These are phyloP conservation scores for Drosophila insularis DNA, from an alignment of 1,140 invertebrate species.

Conservation along the genomic window DNA sequence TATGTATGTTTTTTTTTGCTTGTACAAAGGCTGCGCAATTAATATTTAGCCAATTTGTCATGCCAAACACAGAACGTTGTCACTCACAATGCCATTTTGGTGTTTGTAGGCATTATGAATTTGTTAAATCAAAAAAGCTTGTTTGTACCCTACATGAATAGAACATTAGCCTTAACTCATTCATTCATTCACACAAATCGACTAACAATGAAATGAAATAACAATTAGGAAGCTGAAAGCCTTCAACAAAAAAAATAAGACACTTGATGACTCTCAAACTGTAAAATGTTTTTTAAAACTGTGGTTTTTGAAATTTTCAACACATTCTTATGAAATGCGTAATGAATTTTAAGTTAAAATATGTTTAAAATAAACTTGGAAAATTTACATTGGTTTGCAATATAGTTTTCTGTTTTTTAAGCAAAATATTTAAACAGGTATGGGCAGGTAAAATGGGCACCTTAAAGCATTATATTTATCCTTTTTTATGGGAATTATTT, in stretches of 20 bases:
- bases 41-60: constrained; percentile 57
- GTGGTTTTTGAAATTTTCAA: background rate
- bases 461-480: no score
- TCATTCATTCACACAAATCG: constrained; percentile 21
- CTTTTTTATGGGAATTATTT: no score
- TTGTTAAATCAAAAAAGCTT: constrained; percentile 38
- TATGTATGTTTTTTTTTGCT: background rate
- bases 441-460: no score
- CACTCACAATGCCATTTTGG: constrained; percentile 33
- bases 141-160: constrained; percentile 64
- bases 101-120: constrained; percentile 38
- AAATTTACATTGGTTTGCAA: no score
- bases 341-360: background rate
- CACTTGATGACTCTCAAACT: constrained; percentile 1
- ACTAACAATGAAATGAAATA: background rate
- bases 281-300: background rate
- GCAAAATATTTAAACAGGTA: no score
- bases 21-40: constrained; percentile 53
- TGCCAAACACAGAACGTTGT: constrained; percentile 55
- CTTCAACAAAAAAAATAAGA: background rate
- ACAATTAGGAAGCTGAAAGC: constrained; percentile 27
- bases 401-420: no score
- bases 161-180: constrained; percentile 63
- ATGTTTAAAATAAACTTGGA: no score
- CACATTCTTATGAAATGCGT: no score